phyloP scores from a whole-genome alignment of 2,797 vertebrate genomes.

The Catharus ustulatus region DNA sequence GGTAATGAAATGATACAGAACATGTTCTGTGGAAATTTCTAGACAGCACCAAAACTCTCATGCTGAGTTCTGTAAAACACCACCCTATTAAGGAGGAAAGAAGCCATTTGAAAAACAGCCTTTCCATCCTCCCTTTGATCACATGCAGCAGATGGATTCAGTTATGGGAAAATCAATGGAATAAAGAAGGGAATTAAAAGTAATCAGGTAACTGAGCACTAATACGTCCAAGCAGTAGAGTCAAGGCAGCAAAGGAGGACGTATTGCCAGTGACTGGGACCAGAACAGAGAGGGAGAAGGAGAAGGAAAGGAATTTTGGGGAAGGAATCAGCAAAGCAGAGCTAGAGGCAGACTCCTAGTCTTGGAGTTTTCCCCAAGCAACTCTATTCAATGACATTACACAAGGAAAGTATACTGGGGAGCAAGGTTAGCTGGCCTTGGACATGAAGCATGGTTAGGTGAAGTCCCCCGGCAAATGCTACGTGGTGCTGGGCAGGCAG shows the following conservation, averaged over 20 bases:
- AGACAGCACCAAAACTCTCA: constrained; percentile 45
- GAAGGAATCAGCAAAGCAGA: background rate
- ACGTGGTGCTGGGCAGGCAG: background rate
- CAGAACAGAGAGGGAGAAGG: background rate
- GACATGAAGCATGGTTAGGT: accelerated
- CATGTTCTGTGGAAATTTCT: constrained; percentile 59
- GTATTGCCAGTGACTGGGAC: background rate
- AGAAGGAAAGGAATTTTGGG: background rate
- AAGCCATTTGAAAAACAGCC: constrained; percentile 2
- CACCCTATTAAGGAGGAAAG: background rate
- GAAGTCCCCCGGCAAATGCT: background rate
- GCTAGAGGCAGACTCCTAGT: background rate
- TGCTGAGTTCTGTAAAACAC: constrained; percentile 40
- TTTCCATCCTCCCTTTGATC: background rate
- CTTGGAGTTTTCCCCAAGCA: background rate
- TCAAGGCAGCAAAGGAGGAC: background rate
- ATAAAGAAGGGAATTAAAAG: background rate
- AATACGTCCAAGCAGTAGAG: background rate
- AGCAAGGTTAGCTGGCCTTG: background rate
- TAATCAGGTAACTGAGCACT: constrained; percentile 29
- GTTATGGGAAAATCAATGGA: constrained; percentile 38
- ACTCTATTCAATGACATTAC: background rate
- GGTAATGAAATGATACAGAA: constrained; percentile 61
- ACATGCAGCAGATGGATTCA: constrained; percentile 39
- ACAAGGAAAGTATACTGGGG: background rate